These are phyloP conservation scores for Perodicticus potto DNA, from an alignment of 2,797 vertebrate species.

Conservation along the genomic window DNA sequence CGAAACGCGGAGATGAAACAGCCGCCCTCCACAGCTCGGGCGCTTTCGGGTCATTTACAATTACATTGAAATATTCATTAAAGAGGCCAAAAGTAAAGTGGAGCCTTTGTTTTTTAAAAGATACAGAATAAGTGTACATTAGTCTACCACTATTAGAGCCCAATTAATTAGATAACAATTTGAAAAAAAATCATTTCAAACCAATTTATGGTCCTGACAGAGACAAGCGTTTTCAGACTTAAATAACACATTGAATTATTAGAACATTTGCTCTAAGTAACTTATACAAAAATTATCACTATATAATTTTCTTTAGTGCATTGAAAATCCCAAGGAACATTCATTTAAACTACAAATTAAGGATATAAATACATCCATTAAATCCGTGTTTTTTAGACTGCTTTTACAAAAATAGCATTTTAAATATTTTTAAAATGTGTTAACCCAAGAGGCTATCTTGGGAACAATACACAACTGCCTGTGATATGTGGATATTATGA, in stretches of 20 bases:
- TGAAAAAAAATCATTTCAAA: neutral
- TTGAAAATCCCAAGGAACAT: neutral
- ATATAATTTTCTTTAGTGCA: neutral
- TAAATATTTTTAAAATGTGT: neutral
- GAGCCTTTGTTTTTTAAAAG: neutral
- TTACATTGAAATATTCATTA: neutral
- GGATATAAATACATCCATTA: neutral
- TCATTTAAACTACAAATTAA: conserved; percentile 26
- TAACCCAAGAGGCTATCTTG: neutral
- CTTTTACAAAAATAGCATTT: conserved; percentile 40
- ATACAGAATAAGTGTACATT: neutral
- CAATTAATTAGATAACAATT: neutral
- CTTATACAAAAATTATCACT: neutral
- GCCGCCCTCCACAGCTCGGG: too few relatives aligned
- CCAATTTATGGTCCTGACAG: neutral
- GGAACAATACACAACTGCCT: neutral
- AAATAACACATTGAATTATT: neutral
- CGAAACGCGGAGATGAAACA: neutral
- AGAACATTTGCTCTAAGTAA: neutral
- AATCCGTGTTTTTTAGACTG: neutral
- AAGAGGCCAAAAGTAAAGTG: neutral
- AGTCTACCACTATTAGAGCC: neutral
- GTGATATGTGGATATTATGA: neutral
- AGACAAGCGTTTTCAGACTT: neutral
- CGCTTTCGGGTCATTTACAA: neutral